Percentiles rank a stretch among this genome's conserved stretches.
phyloP scores from a whole-genome alignment of 2,888 invertebrate genomes.

The Zaprionus lineosus region DNA sequence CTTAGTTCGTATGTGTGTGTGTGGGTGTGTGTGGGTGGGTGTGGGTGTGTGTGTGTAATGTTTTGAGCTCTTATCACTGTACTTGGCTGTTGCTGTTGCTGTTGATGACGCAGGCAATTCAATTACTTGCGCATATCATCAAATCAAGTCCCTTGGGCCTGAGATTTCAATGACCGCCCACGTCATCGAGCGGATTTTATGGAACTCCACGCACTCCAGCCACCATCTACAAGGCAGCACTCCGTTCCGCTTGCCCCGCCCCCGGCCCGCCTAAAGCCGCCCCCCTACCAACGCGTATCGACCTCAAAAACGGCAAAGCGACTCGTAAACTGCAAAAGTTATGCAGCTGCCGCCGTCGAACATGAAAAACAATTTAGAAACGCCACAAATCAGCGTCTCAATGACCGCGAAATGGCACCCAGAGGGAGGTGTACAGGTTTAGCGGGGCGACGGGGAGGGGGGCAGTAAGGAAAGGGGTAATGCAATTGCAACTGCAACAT shows the following conservation, averaged over 20 bases:
- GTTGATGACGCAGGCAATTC: slow-evolving; percentile 26
- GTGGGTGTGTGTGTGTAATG: slow-evolving; percentile 17
- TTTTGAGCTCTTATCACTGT: slow-evolving; percentile 30
- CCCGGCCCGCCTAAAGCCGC: not conserved
- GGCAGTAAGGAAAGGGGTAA: slow-evolving; percentile 51
- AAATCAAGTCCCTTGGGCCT: slow-evolving; percentile 15
- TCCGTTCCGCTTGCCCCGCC: too few relatives aligned
- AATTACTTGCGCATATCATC: slow-evolving; percentile 22
- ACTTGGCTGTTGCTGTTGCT: not conserved
- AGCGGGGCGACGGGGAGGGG: slow-evolving; percentile 26
- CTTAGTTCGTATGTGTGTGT: slow-evolving; percentile 24
- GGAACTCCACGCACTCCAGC: slow-evolving; percentile 2
- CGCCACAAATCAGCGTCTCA: slow-evolving; percentile 76
- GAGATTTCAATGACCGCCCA: slow-evolving; percentile 21
- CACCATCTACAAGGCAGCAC: too few relatives aligned
- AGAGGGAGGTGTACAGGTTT: slow-evolving; percentile 32
- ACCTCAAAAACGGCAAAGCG: slow-evolving; percentile 43
- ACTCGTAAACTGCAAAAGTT: slow-evolving; percentile 67
- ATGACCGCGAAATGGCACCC: slow-evolving; percentile 57
- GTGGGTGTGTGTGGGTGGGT: not conserved
- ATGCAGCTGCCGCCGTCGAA: slow-evolving; percentile 71
- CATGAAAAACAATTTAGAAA: slow-evolving; percentile 76
- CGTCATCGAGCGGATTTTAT: slow-evolving; percentile 30
- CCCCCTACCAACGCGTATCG: slow-evolving; percentile 36
- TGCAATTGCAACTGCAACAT: slow-evolving; percentile 49